Evolutionary conservation across 2,797 vertebrate genomes (phyloP).

Genomic region (Garrulus glandarius): DNA sequence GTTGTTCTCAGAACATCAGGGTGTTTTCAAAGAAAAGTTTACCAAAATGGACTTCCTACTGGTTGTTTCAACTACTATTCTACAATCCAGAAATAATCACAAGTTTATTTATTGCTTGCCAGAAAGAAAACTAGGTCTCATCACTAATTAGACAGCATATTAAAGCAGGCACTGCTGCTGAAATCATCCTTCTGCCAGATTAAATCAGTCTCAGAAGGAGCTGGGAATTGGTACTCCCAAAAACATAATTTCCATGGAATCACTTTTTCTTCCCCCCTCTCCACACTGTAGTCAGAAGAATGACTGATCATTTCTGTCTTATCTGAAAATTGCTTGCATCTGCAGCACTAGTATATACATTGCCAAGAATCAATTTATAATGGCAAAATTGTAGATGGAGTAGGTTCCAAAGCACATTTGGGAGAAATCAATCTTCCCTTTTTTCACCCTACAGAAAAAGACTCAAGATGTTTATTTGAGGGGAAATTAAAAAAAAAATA

Average conservation of each 20-base stretch:
- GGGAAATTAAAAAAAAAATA: not conserved
- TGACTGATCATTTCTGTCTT: not conserved
- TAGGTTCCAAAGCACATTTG: not conserved
- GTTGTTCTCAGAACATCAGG: not conserved
- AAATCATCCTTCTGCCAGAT: not conserved
- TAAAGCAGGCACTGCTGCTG: not conserved
- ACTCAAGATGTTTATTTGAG: not conserved
- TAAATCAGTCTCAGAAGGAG: not conserved
- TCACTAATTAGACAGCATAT: not conserved
- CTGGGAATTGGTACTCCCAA: not conserved
- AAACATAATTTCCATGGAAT: not conserved
- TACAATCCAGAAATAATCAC: not conserved
- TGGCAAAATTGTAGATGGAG: not conserved
- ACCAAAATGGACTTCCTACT: not conserved
- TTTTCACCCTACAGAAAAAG: not conserved
- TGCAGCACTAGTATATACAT: not conserved
- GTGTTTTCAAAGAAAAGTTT: not conserved
- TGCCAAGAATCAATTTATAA: not conserved
- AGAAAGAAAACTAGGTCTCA: not conserved
- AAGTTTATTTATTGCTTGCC: not conserved
- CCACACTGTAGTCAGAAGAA: not conserved
- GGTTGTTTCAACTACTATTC: not conserved
- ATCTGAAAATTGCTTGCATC: constrained; percentile 2
- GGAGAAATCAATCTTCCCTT: not conserved
- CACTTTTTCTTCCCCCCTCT: fast-evolving